A percentile compares a stretch with the other conserved stretches of the same genome.
These are phyloP conservation scores for Cygnus olor DNA, from an alignment of 2,797 vertebrate species.

Conservation along the genomic window DNA sequence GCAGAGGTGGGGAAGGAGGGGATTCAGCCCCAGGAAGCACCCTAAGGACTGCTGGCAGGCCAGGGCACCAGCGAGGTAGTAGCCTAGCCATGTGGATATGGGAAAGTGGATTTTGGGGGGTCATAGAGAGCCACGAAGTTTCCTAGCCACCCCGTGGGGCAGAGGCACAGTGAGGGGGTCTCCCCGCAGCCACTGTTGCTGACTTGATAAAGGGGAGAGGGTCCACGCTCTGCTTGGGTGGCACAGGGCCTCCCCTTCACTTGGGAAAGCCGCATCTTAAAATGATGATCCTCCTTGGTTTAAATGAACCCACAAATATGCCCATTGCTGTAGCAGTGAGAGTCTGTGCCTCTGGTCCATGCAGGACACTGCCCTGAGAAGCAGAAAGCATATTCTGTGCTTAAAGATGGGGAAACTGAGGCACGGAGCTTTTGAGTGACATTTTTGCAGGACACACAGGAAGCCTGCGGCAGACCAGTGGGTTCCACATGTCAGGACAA, in stretches of 20 bases:
- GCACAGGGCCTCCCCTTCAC: background rate
- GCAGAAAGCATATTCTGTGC: accelerated
- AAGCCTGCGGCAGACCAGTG: accelerated
- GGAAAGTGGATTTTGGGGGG: background rate
- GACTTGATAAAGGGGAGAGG: background rate
- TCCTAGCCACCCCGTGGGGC: background rate
- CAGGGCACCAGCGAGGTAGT: accelerated
- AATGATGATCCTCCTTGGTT: background rate
- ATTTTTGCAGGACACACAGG: background rate
- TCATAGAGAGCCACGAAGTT: accelerated
- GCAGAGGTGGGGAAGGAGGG: background rate
- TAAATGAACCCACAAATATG: too few relatives aligned
- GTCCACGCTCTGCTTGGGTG: accelerated
- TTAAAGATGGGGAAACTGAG: background rate
- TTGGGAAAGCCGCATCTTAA: background rate
- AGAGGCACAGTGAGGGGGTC: too few relatives aligned
- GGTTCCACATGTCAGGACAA: background rate
- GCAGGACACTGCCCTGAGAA: background rate
- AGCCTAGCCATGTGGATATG: background rate
- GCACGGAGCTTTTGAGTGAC: background rate
- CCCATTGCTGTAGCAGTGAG: accelerated
- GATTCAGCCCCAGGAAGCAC: accelerated
- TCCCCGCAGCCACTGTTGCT: accelerated
- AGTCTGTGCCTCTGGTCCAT: accelerated
- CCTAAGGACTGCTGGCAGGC: accelerated